Percentiles rank a stretch among this genome's conserved stretches.
These are phyloP conservation scores for Athalia cordata DNA, from an alignment of 2,888 invertebrate species.

Conservation along the genomic window DNA sequence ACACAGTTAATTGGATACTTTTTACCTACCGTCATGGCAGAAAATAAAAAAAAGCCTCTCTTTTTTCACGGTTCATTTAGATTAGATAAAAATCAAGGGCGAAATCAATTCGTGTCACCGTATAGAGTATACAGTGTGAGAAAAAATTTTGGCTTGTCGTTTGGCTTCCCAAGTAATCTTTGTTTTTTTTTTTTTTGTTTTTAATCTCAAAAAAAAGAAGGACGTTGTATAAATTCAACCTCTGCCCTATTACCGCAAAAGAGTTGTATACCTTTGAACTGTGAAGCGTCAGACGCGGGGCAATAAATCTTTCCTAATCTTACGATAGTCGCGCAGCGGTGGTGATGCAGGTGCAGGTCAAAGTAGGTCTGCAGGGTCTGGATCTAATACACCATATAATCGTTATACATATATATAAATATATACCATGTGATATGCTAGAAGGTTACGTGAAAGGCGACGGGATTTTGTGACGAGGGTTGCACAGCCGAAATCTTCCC, in stretches of 20 bases:
- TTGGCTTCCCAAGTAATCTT: no score
- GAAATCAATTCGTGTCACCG: constrained; percentile 36
- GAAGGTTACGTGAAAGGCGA: not conserved
- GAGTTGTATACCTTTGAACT: not conserved
- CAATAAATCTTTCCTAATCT: constrained; percentile 28
- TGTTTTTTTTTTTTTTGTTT: no score
- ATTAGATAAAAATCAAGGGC: not conserved
- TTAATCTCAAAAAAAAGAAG: no score
- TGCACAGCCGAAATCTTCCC: not conserved
- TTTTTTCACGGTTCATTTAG: not conserved
- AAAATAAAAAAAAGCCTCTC: not conserved
- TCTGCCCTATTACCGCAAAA: constrained; percentile 18
- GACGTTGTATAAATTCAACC: not conserved
- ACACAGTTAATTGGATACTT: not conserved
- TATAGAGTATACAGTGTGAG: not conserved
- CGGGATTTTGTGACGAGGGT: not conserved
- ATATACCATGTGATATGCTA: no score
- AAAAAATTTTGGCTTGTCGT: no score
- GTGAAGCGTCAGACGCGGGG: not conserved
- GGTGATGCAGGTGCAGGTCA: not conserved
- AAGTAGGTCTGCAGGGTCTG: not conserved
- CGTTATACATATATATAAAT: no score
- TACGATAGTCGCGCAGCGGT: not conserved
- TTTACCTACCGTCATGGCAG: not conserved
- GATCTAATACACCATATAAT: constrained; percentile 9